A percentile compares a stretch with the other conserved stretches of the same genome.
Evolutionary conservation across 92 coral and sea anemone genomes (phyloP).

Genomic region (Phymanthus crucifer): DNA sequence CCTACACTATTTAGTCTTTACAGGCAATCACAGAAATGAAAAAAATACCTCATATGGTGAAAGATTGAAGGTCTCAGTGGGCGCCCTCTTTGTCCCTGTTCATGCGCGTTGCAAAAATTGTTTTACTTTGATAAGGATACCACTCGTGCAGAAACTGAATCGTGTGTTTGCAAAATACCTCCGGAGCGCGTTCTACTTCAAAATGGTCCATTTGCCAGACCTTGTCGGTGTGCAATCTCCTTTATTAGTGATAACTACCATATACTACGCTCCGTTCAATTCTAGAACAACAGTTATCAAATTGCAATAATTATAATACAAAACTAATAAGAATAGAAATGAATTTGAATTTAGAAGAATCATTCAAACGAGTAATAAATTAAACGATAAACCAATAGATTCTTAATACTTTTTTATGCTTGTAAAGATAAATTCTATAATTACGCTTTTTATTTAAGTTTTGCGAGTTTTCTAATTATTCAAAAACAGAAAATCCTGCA

Average conservation of each 20-base stretch:
- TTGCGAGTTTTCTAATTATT: not conserved
- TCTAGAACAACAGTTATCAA: not conserved
- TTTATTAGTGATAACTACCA: not conserved
- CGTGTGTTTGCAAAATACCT: not conserved
- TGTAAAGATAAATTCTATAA: not conserved
- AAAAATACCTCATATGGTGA: not conserved
- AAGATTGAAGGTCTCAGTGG: not conserved
- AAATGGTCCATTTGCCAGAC: not conserved
- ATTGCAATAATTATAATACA: constrained; percentile 7
- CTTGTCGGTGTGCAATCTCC: not conserved
- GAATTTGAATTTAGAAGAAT: not conserved
- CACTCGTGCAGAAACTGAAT: not conserved
- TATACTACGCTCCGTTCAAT: not conserved
- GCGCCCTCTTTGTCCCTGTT: not conserved
- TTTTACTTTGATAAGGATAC: not conserved
- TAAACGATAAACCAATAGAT: not conserved
- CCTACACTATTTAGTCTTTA: too few species aligned
- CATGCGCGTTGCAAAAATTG: not conserved
- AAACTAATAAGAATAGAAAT: constrained; percentile 4
- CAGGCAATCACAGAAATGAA: not conserved
- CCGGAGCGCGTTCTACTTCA: not conserved
- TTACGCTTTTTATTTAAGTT: not conserved
- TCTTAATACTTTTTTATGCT: not conserved
- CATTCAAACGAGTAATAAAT: not conserved
- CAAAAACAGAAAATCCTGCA: not conserved